Conservation (phyloP, 2,797 vertebrate genomes). For the Pagetopsis macropterus region DNA sequence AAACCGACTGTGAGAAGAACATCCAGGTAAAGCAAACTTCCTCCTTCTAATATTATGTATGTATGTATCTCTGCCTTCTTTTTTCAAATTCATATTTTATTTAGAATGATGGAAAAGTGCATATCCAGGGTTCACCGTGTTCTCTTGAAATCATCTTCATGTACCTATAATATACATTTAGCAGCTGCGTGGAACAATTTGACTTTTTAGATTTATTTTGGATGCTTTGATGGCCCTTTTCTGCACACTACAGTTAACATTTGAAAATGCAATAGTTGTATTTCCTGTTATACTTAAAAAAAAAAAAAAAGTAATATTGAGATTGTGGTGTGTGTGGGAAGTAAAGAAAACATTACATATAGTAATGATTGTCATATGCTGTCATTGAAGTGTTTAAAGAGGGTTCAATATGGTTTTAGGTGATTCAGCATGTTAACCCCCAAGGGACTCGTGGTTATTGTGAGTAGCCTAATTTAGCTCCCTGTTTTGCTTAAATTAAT, state of each 20-base stretch:
- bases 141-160: constrained; percentile 5
- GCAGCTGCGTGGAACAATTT: background rate
- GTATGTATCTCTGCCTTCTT: background rate
- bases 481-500: constrained; percentile 18
- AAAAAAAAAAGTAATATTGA: too few species aligned
- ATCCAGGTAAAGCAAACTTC: constrained; percentile 90
- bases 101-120: background rate
- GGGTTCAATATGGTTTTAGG: constrained; percentile 17
- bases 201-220: constrained; percentile 4
- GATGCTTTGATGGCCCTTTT: background rate
- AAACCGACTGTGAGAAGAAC: constrained; percentile 99
- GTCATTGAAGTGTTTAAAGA: background rate
- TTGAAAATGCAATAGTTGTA: background rate
- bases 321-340: too few species aligned
- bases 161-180: background rate
- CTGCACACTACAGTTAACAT: background rate
- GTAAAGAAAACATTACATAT: background rate
- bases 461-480: constrained; percentile 25
- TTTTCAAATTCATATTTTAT: background rate
- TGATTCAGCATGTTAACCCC: constrained; percentile 15
- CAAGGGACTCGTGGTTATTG: constrained; percentile 17
- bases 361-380: background rate
- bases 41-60: background rate
- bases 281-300: background rate
- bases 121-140: background rate